Evolutionary conservation across 2,797 vertebrate species (phyloP), one percentile per base, ranked within the genome.

Genomic region (Anguilla marmorata): DNA sequence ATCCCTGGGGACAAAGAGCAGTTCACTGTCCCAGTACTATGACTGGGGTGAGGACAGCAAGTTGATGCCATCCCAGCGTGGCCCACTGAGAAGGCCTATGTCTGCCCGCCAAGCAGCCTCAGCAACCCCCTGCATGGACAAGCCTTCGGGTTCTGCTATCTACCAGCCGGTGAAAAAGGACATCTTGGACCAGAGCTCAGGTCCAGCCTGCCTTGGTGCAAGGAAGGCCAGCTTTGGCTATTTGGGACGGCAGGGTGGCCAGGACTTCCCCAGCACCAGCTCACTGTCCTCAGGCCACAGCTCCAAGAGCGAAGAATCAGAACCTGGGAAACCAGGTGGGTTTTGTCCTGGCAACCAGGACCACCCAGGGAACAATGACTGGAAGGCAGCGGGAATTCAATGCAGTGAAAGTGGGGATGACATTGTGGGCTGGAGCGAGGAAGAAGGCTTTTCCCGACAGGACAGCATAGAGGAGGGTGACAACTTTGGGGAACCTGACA

Each of bases 11-110:
- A 96, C 58, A 60, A 95, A 96, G 76, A 93, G 92, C 48, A 95
- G 92, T 91, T 96, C 96, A 56, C 89, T 96, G 76, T 93, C 96
- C 27, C 94, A 96, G 60, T 92, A 92, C 89, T 94, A 93, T 90
- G 95, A 95, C 87, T 92, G 94, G 91, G 96, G 95, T 45, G 96
- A 96, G 85, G 93, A 96, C 48, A 93, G 95, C 41, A 94, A 92
- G 86, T 93, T 91, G 89, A 92, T 93, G 56, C 92, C 91, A 89
- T 93, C 41, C n/a, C 19, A 52, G 45, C 33, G 74, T 19, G 33
- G 74, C 19, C 37, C 74, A 6, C n/a, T 50, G 85, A 54, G 84
- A 87, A 72, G 85, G 89, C 83, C 69, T 85, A 79, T 80, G 84
- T 16, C 66, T 12, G 33, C 88, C 76, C 60, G 80, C 19, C 90